phyloP scores from a whole-genome alignment of 1,140 invertebrate species.

The Episyrphus balteatus region DNA sequence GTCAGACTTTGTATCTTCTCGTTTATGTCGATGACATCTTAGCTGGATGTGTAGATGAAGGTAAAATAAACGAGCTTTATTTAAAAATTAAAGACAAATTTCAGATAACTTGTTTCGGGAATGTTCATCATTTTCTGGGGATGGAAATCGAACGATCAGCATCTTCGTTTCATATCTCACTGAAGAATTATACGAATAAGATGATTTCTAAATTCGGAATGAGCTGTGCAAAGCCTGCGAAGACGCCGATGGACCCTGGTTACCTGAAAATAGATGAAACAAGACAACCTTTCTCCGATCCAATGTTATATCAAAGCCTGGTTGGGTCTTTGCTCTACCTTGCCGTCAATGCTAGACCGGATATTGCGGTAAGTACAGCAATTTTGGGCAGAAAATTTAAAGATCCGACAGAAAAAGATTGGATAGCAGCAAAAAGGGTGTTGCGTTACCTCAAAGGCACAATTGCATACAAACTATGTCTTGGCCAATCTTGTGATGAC shows the following conservation, averaged over 20 bases:
- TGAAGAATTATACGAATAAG: not conserved
- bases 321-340: constrained; percentile 30
- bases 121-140: too few species aligned
- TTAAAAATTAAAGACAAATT: too few species aligned
- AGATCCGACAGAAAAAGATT: constrained; percentile 15
- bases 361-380: too few species aligned
- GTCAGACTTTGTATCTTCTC: constrained; percentile 15
- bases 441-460: constrained; percentile 29
- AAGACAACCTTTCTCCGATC: not conserved
- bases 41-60: too few species aligned
- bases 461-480: constrained; percentile 6
- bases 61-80: too few species aligned
- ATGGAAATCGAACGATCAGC: too few species aligned
- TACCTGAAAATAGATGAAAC: not conserved
- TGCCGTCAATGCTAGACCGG: constrained; percentile 25
- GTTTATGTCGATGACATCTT: too few species aligned
- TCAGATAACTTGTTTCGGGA: too few species aligned
- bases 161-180: too few species aligned
- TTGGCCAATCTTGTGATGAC: not conserved
- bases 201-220: not conserved
- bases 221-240: not conserved
- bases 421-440: constrained; percentile 24
- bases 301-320: constrained; percentile 16
- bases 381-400: too few species aligned
- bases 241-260: constrained; percentile 2